Evolutionary conservation across 2,113 vertebrate genomes (phyloP).

Genomic region (Antechinus stuartii): DNA sequence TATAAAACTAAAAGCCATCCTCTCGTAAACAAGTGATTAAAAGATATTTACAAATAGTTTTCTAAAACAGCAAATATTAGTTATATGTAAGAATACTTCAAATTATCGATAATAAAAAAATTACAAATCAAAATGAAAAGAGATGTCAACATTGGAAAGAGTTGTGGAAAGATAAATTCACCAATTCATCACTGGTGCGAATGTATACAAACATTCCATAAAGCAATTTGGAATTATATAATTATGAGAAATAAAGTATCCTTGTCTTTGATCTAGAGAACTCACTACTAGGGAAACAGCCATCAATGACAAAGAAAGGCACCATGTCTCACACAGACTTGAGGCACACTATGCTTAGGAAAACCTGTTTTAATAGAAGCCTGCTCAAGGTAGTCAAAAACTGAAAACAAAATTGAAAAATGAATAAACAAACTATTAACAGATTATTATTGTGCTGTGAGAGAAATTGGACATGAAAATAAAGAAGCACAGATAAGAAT

Average conservation of each 20-base stretch:
- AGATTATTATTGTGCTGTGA: neutral
- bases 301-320: too few relatives aligned
- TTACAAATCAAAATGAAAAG: neutral
- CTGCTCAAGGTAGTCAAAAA: neutral
- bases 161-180: neutral
- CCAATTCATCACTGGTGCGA: neutral
- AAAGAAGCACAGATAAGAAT: neutral
- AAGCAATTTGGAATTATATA: neutral
- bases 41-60: neutral
- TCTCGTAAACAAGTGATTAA: neutral
- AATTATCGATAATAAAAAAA: neutral
- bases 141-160: neutral
- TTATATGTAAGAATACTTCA: neutral
- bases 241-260: neutral
- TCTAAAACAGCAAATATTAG: neutral
- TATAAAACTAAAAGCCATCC: neutral
- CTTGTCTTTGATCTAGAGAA: neutral
- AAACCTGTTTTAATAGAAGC: too few relatives aligned
- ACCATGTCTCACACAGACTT: too few relatives aligned
- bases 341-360: neutral
- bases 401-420: neutral
- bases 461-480: neutral
- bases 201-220: neutral
- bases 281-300: too few relatives aligned
- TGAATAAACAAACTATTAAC: neutral